Evolutionary conservation across 2,888 invertebrate species (phyloP), one percentile per base, ranked within the genome.

Genomic region (Stomorhina lunata): DNA sequence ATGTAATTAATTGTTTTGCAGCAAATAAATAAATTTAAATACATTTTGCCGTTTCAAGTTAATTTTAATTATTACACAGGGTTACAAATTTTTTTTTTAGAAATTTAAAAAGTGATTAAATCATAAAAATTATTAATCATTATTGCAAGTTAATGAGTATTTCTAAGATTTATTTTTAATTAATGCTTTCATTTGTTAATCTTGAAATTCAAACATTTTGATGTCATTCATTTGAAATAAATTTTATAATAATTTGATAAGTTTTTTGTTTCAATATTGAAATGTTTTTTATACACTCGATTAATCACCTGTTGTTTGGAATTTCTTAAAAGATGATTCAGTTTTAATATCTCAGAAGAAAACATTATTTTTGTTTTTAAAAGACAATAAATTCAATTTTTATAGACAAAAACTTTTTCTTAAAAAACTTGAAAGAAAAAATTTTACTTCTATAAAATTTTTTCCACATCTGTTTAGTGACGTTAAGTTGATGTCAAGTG

Each of bases 311-410:
- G 29, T 2, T 37, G 4, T 37, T 43, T 43, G n/a, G 43, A 15
- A 1, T 22, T 48, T 22, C 15, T 63, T 69, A 10, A n/a, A 17
- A 20, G 79, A 73, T 80, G 79, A 80, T 80, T 80, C 72, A 73
- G 61, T 20, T 17, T 25, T 15, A 55, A 71, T 59, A 66, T 40
- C 32, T 48, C n/a, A n/a, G n/a, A 32, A 37, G 66, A 72, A 72
- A 37, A 32, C 17, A 37, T 45, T 55, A 68, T 32, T 22, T 61
- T 25, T 12, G n/a, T 9, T 50, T 50, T 22, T 17, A 37, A 53
- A 17, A 61, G 27, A 22, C 22, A 22, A 34, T 48, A 20, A 25
- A 53, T n/a, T 32, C 50, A 59, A 72, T 27, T n/a, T 48, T 37
- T 57, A 55, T 68, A 76, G 17, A 55, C 25, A 7, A 50, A 29